Evolutionary conservation across 2,888 invertebrate genomes (phyloP).

Genomic region (Cephus pygmeus): DNA sequence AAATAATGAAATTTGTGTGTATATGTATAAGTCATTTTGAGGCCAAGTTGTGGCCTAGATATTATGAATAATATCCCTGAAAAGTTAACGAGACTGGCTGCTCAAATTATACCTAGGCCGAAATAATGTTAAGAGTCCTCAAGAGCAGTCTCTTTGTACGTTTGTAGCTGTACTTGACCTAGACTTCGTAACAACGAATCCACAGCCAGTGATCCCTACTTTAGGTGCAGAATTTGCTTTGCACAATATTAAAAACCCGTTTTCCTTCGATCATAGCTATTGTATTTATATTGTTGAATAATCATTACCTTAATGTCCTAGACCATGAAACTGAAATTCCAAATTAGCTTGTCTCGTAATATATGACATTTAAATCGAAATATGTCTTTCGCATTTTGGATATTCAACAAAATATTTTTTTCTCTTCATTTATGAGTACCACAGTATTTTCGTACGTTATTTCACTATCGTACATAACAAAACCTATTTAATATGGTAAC

Average conservation of each 20-base stretch:
- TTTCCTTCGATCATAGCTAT: neutral
- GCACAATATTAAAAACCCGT: neutral
- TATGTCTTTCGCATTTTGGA: too few species aligned
- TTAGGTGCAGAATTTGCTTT: neutral
- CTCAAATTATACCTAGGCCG: neutral
- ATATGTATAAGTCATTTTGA: neutral
- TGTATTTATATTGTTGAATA: too few species aligned
- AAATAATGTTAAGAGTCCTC: neutral
- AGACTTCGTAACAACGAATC: neutral
- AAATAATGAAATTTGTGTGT: neutral
- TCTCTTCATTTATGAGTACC: too few species aligned
- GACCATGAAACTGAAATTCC: too few species aligned
- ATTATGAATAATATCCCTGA: neutral
- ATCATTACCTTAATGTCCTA: too few species aligned
- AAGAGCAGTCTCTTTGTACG: neutral
- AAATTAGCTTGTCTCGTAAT: too few species aligned
- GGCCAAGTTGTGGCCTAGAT: neutral
- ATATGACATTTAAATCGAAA: too few species aligned
- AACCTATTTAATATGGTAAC: too few species aligned
- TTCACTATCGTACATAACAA: too few species aligned
- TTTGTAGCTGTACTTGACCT: constrained; percentile 4
- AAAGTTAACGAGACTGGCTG: neutral
- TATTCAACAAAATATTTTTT: too few species aligned
- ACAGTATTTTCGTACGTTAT: too few species aligned
- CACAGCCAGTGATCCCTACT: neutral